Conservation (phyloP, 2,797 vertebrate species). For the Euphonia xanthogaster region DNA sequence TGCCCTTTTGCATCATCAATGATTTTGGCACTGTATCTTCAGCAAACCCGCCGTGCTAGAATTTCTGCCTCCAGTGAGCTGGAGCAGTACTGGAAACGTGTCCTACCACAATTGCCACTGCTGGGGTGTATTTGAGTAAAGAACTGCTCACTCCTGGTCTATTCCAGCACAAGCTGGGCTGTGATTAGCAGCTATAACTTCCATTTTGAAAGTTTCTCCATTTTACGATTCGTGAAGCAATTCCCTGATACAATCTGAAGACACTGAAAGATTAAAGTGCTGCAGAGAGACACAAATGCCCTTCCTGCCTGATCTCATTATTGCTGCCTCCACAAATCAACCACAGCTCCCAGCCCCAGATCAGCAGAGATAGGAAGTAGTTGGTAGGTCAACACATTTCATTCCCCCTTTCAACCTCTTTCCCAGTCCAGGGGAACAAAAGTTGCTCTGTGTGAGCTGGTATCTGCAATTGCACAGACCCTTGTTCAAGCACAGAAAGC, state of each 20-base stretch:
- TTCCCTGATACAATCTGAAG: background rate
- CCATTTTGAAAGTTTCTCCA: background rate
- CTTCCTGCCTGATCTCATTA: constrained; percentile 3
- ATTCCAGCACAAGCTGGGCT: background rate
- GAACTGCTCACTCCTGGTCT: background rate
- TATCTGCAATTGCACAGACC: constrained; percentile 24
- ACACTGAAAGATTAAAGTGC: background rate
- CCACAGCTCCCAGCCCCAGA: background rate
- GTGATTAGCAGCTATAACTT: background rate
- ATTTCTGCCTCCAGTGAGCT: background rate
- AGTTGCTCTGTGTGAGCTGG: constrained; percentile 45
- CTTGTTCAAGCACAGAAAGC: constrained; percentile 49
- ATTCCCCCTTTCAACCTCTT: background rate
- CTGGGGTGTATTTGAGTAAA: background rate
- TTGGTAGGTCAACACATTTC: constrained; percentile 26
- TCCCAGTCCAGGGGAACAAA: constrained; percentile 14
- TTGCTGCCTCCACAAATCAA: constrained; percentile 18
- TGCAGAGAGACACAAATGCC: background rate
- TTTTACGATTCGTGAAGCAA: background rate
- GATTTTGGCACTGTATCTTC: background rate
- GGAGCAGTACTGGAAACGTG: background rate
- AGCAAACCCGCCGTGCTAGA: background rate
- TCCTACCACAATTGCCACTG: background rate
- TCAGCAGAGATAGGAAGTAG: background rate
- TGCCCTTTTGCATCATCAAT: background rate